Evolutionary conservation across 2,797 vertebrate species (phyloP).

Genomic region (Borostomias antarcticus): DNA sequence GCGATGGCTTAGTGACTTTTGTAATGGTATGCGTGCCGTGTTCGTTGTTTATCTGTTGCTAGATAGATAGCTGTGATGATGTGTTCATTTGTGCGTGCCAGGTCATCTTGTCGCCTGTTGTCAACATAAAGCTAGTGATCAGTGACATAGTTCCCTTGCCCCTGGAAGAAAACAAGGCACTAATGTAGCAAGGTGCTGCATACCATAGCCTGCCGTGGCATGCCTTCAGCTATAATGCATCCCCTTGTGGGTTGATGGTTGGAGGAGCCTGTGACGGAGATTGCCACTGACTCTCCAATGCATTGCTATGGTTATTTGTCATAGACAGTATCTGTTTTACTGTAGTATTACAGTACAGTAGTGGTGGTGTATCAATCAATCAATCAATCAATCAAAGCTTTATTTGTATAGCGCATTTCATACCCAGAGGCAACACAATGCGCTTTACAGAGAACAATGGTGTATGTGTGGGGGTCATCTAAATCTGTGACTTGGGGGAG

Average conservation of each 20-base stretch:
- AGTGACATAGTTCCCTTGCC: not conserved
- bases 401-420: too few relatives aligned
- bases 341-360: not conserved
- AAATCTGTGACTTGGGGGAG: too few relatives aligned
- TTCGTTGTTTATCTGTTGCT: not conserved
- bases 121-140: not conserved
- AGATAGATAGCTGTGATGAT: not conserved
- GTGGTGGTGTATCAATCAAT: too few relatives aligned
- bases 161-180: constrained; percentile 21
- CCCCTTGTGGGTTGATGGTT: not conserved
- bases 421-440: too few relatives aligned
- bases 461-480: too few relatives aligned
- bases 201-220: constrained; percentile 52
- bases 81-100: not conserved
- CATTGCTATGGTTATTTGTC: not conserved
- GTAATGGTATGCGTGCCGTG: not conserved
- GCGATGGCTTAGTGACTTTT: too few relatives aligned
- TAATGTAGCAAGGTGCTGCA: constrained; percentile 50
- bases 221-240: constrained; percentile 27
- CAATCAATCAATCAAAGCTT: too few relatives aligned
- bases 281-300: not conserved
- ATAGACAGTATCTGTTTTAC: not conserved
- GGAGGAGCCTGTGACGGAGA: too few relatives aligned
- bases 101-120: not conserved
- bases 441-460: too few relatives aligned